phyloP scores from a whole-genome alignment of 2,888 invertebrate species.

The Choristoneura rosaceana region DNA sequence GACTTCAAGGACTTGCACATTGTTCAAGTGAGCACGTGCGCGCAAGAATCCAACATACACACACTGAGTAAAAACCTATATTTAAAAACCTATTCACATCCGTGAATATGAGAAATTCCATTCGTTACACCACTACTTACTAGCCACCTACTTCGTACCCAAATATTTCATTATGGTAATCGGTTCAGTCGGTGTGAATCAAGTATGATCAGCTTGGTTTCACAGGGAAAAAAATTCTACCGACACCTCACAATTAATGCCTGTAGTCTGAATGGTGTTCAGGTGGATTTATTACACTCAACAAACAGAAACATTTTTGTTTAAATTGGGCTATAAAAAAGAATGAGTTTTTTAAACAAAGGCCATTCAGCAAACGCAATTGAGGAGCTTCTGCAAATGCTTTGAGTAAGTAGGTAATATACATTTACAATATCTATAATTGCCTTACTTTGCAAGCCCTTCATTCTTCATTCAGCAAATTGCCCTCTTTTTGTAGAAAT shows the following conservation, averaged over 20 bases:
- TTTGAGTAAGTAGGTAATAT: not conserved
- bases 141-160: too few species aligned
- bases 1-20: too few species aligned
- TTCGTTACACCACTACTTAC: too few species aligned
- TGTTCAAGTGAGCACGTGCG: too few species aligned
- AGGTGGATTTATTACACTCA: constrained; percentile 23
- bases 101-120: too few species aligned
- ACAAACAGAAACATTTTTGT: constrained; percentile 25
- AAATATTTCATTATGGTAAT: too few species aligned
- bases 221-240: not conserved
- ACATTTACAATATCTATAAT: constrained; percentile 3
- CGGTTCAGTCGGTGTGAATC: not conserved
- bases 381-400: constrained; percentile 5
- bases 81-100: too few species aligned
- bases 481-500: not conserved
- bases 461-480: not conserved
- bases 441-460: not conserved
- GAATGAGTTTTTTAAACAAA: constrained; percentile 40
- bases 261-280: constrained; percentile 14
- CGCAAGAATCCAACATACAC: too few species aligned
- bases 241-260: not conserved
- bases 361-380: constrained; percentile 17
- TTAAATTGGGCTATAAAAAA: constrained; percentile 31
- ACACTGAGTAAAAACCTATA: too few species aligned
- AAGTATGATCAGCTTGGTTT: not conserved